Conservation (phyloP, 2,797 vertebrate species). For the Nasua narica region DNA sequence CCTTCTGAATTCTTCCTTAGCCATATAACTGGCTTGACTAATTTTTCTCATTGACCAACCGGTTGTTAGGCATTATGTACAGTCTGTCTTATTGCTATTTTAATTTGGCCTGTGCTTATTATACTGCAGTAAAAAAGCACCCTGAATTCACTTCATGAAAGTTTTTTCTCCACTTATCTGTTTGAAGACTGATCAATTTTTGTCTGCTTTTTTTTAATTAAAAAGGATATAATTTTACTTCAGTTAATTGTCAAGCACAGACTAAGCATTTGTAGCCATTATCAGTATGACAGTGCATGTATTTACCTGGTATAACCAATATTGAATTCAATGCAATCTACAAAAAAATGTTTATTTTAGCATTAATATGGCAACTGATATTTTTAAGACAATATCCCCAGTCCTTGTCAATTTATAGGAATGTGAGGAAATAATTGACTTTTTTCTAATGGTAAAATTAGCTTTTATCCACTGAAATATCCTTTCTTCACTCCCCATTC, state of each 20-base stretch:
- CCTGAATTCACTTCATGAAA: not conserved
- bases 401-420: not conserved
- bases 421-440: not conserved
- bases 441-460: not conserved
- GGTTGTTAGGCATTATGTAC: not conserved
- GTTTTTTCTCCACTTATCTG: not conserved
- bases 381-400: not conserved
- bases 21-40: not conserved
- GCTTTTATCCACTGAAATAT: not conserved
- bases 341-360: not conserved
- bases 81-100: not conserved
- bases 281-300: not conserved
- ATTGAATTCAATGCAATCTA: not conserved
- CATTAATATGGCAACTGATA: not conserved
- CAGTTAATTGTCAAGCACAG: not conserved
- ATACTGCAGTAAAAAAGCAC: not conserved
- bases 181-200: not conserved
- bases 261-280: not conserved
- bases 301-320: not conserved
- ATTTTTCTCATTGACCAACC: not conserved
- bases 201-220: not conserved
- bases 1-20: not conserved
- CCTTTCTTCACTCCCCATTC: not conserved
- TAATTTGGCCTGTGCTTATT: not conserved
- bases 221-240: conserved; percentile 22